phyloP scores from a whole-genome alignment of 2,888 invertebrate species.

The Leucoma salicis region DNA sequence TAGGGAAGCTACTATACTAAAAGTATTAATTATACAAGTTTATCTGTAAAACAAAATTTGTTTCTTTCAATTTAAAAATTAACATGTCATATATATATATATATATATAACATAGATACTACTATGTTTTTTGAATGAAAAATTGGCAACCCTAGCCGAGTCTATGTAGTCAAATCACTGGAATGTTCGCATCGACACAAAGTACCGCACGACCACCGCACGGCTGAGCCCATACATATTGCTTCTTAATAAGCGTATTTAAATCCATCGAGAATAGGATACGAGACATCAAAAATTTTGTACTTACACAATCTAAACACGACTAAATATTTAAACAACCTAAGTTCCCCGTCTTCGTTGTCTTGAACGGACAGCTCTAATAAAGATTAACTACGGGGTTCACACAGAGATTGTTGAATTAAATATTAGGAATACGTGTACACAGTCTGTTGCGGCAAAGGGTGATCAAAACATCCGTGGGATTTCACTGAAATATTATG shows the following conservation, averaged over 20 bases:
- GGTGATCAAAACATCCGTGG: slow-evolving; percentile 46
- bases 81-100: neutral
- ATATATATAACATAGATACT: neutral
- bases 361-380: slow-evolving; percentile 71
- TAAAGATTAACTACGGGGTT: slow-evolving; percentile 60
- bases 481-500: slow-evolving; percentile 35
- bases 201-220: slow-evolving; percentile 42
- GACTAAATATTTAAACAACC: slow-evolving; percentile 73
- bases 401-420: slow-evolving; percentile 56
- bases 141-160: neutral
- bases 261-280: slow-evolving; percentile 62
- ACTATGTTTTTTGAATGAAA: neutral
- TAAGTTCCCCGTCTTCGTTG: slow-evolving; percentile 76
- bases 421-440: slow-evolving; percentile 66
- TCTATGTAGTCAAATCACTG: slow-evolving; percentile 48
- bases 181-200: slow-evolving; percentile 64
- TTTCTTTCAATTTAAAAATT: too few species aligned
- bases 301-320: slow-evolving; percentile 74
- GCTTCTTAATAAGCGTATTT: slow-evolving; percentile 68
- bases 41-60: neutral
- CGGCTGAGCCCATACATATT: slow-evolving; percentile 67
- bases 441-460: slow-evolving; percentile 70
- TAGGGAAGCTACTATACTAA: neutral
- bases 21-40: neutral
- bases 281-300: slow-evolving; percentile 68